Base-by-base conservation (phyloP, 2,797 vertebrate genomes). In the Eospalax fontanierii region DNA sequence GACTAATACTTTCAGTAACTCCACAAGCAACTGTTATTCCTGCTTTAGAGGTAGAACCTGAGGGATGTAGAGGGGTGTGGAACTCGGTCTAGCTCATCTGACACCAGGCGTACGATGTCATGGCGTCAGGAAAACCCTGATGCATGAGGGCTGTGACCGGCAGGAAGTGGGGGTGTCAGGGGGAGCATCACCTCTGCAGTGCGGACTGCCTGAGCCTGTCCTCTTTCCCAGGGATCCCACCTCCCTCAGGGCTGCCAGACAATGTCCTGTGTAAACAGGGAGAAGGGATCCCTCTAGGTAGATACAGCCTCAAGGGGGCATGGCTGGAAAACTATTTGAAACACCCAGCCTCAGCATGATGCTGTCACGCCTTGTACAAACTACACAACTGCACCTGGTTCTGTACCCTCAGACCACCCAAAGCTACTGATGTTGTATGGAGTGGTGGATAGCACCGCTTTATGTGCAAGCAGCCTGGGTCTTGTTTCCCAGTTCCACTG, bases 1-100 rank as follows among this genome's bases (percentile, higher is more conserved):
- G 46, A 11, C 50, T 57, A 26, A 38, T 46, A 21, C 35, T 94
- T 38, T 83, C 91, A 59, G 18, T 15, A 43, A 61, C 30, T 8
- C 12, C 73, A 15, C 63, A 33, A 75, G 35, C n/a, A 21, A 18
- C 24, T 68, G 2, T 61, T 73, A 40, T 68, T 18, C 40, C 11
- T 22, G 22, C 50, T 18, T 14, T 1, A 21, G 46, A 24, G 50
- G n/a, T 65, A 54, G 85, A 75, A 22, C 18, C 65, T 68, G 75
- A 91, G 70, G 21, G n/a, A 50, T 85, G 8, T 10, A 85, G 91
- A 96, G 88, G 68, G 33, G 2, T 14, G 40, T 54, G 87, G 30
- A 91, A 15, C 40, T 90, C 61, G 30, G 81, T 61, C 74, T 40
- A 73, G 46, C 21, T 54, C 38, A 78, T 35, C 57, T 65, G 81